A percentile compares a stretch with the other conserved stretches of the same genome.
Evolutionary conservation across 2,888 invertebrate species (phyloP).

Genomic region (Dioctria rufipes): DNA sequence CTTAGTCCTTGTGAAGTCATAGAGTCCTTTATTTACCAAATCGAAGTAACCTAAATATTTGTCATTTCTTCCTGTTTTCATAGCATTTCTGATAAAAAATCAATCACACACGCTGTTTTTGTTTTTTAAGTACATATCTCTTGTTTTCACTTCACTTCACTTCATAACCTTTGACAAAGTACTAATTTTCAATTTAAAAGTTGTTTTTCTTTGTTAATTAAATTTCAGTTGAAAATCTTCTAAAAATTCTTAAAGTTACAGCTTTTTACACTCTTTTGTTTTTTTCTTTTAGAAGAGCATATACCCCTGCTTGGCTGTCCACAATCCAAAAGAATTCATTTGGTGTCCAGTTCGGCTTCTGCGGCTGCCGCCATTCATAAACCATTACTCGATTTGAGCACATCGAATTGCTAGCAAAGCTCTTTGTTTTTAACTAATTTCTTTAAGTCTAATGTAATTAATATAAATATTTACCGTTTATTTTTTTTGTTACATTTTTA

Average conservation of each 20-base stretch:
- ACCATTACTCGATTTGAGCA: conserved; percentile 59
- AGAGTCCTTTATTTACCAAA: too few relatives aligned
- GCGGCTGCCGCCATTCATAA: conserved; percentile 53
- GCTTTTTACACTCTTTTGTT: conserved; percentile 61
- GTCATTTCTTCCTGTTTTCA: not conserved
- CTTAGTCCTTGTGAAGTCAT: too few relatives aligned
- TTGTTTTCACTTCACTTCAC: too few relatives aligned
- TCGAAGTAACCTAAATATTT: too few relatives aligned
- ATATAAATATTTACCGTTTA: conserved; percentile 8
- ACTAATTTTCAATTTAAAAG: too few relatives aligned
- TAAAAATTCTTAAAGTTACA: conserved; percentile 52
- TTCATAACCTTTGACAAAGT: too few relatives aligned
- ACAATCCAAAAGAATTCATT: conserved; percentile 64
- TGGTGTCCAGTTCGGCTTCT: conserved; percentile 61
- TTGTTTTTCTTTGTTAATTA: conserved; percentile 62
- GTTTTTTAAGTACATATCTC: not conserved
- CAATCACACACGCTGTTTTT: conserved; percentile 47
- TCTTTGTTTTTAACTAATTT: conserved; percentile 29
- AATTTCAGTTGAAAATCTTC: conserved; percentile 61
- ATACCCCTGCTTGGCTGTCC: conserved; percentile 73
- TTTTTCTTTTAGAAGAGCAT: conserved; percentile 72
- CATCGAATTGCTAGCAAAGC: conserved; percentile 60
- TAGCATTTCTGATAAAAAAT: conserved; percentile 9
- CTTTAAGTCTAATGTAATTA: conserved; percentile 14
- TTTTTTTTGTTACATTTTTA: conserved; percentile 30